Evolutionary conservation across 2,797 vertebrate genomes (phyloP).

Genomic region (Epinephelus awoara): DNA sequence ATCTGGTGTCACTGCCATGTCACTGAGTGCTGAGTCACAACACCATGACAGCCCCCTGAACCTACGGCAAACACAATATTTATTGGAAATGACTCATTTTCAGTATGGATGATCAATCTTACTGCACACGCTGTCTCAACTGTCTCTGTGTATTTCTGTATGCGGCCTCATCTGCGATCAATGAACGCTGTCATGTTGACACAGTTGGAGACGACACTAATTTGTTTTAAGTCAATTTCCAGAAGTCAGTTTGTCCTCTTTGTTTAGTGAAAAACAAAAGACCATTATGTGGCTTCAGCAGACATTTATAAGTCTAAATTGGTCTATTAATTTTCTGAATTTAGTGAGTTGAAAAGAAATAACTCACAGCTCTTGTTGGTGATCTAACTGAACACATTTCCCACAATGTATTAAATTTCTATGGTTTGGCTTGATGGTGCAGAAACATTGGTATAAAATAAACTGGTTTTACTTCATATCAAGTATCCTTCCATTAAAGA

Average conservation of each 20-base stretch:
- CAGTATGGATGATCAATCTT: conserved; percentile 17
- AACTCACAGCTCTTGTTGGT: not conserved
- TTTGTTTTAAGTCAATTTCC: conserved; percentile 14
- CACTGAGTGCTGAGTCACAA: conserved; percentile 78
- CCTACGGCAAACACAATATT: conserved; percentile 39
- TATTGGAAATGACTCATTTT: conserved; percentile 48
- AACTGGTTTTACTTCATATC: not conserved
- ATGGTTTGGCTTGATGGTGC: not conserved
- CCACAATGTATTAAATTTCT: not conserved
- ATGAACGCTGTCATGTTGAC: conserved; percentile 37
- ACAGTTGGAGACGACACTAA: conserved; percentile 29
- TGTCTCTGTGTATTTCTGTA: conserved; percentile 24
- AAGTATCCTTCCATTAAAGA: conserved; percentile 1
- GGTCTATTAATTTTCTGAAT: not conserved
- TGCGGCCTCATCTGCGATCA: conserved; percentile 6
- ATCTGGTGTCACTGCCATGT: conserved; percentile 67
- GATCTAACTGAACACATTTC: not conserved
- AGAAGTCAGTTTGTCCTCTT: conserved; percentile 4
- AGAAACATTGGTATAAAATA: not conserved
- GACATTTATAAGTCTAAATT: not conserved
- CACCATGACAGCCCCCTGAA: conserved; percentile 33
- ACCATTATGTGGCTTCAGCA: not conserved
- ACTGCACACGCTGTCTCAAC: conserved; percentile 12
- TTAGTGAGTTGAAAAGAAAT: conserved; percentile 14
- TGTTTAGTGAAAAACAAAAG: not conserved